Evolutionary conservation across 1,140 invertebrate genomes (phyloP), one percentile per base, ranked within the genome.

Genomic region (Camponotus floridanus): DNA sequence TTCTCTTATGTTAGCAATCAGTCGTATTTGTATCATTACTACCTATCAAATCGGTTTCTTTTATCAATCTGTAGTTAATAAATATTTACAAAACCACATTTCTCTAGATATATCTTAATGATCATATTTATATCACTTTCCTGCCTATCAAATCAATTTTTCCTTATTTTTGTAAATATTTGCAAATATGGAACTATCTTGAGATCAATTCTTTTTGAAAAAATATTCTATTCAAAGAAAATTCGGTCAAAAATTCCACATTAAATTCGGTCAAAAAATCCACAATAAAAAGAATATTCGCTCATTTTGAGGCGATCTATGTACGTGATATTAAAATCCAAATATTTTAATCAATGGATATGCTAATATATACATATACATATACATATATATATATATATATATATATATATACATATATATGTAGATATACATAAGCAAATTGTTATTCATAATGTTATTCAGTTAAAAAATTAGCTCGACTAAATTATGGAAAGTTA

Each of bases 381-480:
- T 51, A 51, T 51, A 51, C 67, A 13, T 26, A 26, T 26, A 26
- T 26, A 26, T 26, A 26, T 26, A 26, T 26, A 26, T 26, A 26
- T 36, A 36, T 36, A 36, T 36, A 36, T 4, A 76, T 36, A 36
- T 36, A 36, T 36, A 36, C 0, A 76, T 36, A 36, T 36, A 36
- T 36, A 36, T 4, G 1, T 6, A 78, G 5, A 0, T 48, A 51
- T 51, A 51, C 18, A 51, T 79, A 13, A n/a, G n/a, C 42, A 79
- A 51, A 68, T 18, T 67, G 36, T 68, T 68, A 70, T 68, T 39
- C 21, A 70, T 70, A 26, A n/a, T n/a, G n/a, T n/a, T n/a, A n/a
- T n/a, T n/a, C 26, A 26, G 1, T 26, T 26, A 26, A 26, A 26
- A 26, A 26, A 26, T 26, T 26, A 26, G 68, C 51, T 21, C 7